Conservation (phyloP, 2,888 invertebrate species). For the Cinara cedri region DNA sequence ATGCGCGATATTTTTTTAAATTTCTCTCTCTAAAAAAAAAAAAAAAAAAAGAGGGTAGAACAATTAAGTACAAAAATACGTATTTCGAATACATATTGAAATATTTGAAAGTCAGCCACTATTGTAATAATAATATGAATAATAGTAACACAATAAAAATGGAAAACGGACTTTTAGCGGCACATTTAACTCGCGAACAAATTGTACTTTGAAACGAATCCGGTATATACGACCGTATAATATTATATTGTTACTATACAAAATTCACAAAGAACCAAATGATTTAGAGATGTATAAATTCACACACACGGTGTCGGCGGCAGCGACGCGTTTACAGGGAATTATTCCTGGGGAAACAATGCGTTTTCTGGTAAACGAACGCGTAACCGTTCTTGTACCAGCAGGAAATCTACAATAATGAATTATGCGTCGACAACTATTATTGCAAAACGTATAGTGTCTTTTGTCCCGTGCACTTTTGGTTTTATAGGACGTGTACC, state of each 20-base stretch:
- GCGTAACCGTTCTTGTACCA: constrained; percentile 17
- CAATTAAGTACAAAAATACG: too few relatives aligned
- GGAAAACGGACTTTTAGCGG: neutral
- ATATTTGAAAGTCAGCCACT: too few relatives aligned
- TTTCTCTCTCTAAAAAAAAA: too few relatives aligned
- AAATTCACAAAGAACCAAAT: constrained; percentile 27
- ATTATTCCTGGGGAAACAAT: constrained; percentile 20
- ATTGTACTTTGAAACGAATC: constrained; percentile 5
- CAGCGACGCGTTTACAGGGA: neutral
- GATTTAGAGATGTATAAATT: constrained; percentile 19
- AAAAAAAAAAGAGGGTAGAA: too few relatives aligned
- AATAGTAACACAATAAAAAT: neutral
- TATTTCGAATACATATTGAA: neutral
- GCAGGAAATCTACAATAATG: constrained; percentile 11
- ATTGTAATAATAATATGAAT: too few relatives aligned
- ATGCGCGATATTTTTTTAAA: too few relatives aligned
- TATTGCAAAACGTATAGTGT: neutral
- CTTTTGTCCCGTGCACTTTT: too few relatives aligned
- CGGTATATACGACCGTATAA: neutral
- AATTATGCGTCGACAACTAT: neutral
- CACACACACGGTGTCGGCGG: neutral
- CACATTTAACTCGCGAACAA: neutral
- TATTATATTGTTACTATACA: neutral
- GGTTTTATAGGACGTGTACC: too few relatives aligned
- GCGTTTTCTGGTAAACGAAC: constrained; percentile 22